Conservation (phyloP, 2,113 vertebrate species). For the Sapayoa aenigma region DNA sequence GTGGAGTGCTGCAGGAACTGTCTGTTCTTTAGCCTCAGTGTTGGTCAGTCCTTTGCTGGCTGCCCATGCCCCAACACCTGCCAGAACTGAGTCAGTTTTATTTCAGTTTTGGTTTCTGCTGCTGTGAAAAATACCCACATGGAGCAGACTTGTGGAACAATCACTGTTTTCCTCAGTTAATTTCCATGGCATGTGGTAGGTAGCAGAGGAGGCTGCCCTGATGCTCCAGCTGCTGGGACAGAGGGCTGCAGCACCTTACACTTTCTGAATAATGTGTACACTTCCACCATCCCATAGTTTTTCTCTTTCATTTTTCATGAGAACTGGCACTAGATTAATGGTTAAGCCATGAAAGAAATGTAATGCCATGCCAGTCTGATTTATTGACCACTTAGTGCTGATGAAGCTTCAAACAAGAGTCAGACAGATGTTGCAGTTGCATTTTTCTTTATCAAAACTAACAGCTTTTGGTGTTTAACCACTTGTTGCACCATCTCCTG, state of each 20-base stretch:
- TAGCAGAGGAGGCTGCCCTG: neutral
- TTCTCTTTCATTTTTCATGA: slow-evolving; percentile 80
- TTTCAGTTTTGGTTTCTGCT: neutral
- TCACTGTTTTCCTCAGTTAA: neutral
- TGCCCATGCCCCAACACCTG: neutral
- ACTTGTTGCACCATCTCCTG: neutral
- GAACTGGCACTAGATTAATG: slow-evolving; percentile 84
- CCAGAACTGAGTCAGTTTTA: neutral
- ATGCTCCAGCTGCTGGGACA: slow-evolving; percentile 2
- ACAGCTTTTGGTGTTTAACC: slow-evolving; percentile 49
- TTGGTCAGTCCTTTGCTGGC: neutral
- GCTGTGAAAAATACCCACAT: neutral
- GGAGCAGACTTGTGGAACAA: neutral
- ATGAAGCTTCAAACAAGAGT: slow-evolving; percentile 94
- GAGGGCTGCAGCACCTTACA: slow-evolving; percentile 54
- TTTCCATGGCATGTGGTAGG: neutral
- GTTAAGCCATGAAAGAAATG: slow-evolving; percentile 77
- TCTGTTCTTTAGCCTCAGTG: neutral
- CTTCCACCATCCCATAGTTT: slow-evolving; percentile 51
- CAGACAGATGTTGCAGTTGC: slow-evolving; percentile 87
- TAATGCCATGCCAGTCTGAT: slow-evolving; percentile 84
- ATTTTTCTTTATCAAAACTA: slow-evolving; percentile 86
- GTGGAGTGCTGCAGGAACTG: neutral
- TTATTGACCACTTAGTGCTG: slow-evolving; percentile 97
- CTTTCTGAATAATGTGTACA: slow-evolving; percentile 61